Evolutionary conservation across 1,140 invertebrate species (phyloP).

Genomic region (Parasteatoda tepidariorum): DNA sequence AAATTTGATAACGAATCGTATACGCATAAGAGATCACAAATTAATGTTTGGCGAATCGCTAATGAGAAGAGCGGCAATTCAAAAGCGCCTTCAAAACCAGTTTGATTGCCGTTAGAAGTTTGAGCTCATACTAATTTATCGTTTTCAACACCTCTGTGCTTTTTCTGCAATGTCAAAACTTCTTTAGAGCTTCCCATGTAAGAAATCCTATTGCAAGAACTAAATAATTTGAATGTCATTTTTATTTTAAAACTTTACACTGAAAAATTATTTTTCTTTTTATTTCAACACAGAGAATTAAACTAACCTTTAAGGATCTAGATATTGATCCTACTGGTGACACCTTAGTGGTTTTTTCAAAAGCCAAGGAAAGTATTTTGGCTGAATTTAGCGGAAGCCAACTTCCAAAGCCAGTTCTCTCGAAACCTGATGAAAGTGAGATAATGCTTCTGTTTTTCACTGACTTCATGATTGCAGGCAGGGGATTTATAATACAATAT

Average conservation of each 20-base stretch:
- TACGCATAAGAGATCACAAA: too few relatives aligned
- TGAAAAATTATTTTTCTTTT: not conserved
- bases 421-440: constrained; percentile 18
- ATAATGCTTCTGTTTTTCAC: constrained; percentile 15
- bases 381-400: not conserved
- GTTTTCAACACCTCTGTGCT: not conserved
- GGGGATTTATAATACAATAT: constrained; percentile 14
- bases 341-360: not conserved
- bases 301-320: not conserved
- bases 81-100: too few relatives aligned
- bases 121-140: not conserved
- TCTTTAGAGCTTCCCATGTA: not conserved
- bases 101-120: too few relatives aligned
- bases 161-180: not conserved
- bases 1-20: too few relatives aligned
- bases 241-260: not conserved
- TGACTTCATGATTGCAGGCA: not conserved
- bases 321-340: not conserved
- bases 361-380: constrained; percentile 3
- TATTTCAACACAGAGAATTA: not conserved
- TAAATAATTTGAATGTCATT: not conserved
- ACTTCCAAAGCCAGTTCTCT: not conserved
- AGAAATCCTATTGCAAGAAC: not conserved
- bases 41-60: too few relatives aligned
- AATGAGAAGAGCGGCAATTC: too few relatives aligned